A percentile compares a stretch with the other conserved stretches of the same genome.
phyloP scores from a whole-genome alignment of 2,797 vertebrate genomes.

The Lepus townsendii region DNA sequence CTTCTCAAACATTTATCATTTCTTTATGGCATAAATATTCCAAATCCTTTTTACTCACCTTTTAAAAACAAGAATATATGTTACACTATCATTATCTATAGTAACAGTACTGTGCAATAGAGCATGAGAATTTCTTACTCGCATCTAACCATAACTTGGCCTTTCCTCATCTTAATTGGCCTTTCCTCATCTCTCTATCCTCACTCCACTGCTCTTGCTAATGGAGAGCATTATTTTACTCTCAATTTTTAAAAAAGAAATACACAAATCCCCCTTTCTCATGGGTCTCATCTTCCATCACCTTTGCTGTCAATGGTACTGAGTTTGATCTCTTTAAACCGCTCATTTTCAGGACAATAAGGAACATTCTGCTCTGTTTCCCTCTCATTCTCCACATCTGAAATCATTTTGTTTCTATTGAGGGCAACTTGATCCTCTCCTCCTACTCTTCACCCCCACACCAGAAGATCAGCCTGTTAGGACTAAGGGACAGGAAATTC shows the following conservation, averaged over 20 bases:
- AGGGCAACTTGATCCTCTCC: not conserved
- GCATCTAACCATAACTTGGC: too few species aligned
- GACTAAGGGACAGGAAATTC: not conserved
- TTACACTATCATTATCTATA: too few species aligned
- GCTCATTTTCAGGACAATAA: not conserved
- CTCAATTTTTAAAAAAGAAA: not conserved
- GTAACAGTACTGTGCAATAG: too few species aligned
- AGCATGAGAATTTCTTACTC: too few species aligned
- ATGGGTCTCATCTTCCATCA: not conserved
- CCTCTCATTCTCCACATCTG: not conserved
- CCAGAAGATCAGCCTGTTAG: not conserved
- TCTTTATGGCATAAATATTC: too few species aligned
- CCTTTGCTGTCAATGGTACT: not conserved
- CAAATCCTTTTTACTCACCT: too few species aligned
- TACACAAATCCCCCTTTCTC: not conserved
- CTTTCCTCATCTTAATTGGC: too few species aligned
- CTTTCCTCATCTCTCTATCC: too few species aligned
- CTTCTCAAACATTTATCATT: too few species aligned
- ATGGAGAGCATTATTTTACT: too few species aligned
- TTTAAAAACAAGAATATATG: too few species aligned
- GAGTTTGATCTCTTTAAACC: not conserved
- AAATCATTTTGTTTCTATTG: not conserved
- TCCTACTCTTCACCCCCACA: not conserved
- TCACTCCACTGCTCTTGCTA: too few species aligned
- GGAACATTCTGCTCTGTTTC: not conserved